A percentile compares a stretch with the other conserved stretches of the same genome.
phyloP scores from a whole-genome alignment of 2,888 invertebrate species.

The Watsonalla binaria region DNA sequence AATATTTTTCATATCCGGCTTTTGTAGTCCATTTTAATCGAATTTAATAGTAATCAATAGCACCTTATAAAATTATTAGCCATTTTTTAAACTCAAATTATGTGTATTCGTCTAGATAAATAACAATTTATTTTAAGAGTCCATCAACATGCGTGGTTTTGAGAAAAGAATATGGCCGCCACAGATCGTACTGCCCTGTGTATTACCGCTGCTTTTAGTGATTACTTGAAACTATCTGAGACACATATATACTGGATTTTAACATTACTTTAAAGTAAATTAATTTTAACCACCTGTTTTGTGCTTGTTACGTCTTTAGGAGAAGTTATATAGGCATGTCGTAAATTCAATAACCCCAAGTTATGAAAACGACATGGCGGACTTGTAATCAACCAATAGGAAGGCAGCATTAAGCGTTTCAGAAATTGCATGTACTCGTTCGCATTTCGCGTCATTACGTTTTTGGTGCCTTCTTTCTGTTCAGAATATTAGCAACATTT shows the following conservation, averaged over 20 bases:
- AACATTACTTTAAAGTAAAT: constrained; percentile 7
- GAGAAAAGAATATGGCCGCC: constrained; percentile 29
- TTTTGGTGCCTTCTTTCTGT: constrained; percentile 81
- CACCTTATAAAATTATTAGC: neutral
- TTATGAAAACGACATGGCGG: constrained; percentile 83
- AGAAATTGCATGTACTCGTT: constrained; percentile 83
- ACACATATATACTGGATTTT: constrained; percentile 14
- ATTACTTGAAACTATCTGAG: constrained; percentile 17
- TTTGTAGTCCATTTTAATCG: neutral
- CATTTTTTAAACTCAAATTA: neutral
- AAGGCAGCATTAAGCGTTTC: constrained; percentile 81
- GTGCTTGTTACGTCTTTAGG: neutral
- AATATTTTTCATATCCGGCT: neutral
- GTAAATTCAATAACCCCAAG: constrained; percentile 54
- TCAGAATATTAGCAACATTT: constrained; percentile 62
- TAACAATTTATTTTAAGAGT: neutral
- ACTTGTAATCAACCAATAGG: constrained; percentile 83
- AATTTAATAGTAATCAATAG: neutral
- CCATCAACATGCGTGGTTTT: neutral
- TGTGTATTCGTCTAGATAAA: neutral
- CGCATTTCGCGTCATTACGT: constrained; percentile 84
- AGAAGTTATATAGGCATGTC: neutral
- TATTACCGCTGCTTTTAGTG: constrained; percentile 25
- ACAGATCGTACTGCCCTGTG: constrained; percentile 19
- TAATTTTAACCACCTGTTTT: constrained; percentile 4